phyloP scores from a whole-genome alignment of 2,797 vertebrate genomes.

The Sebastes vulpes region DNA sequence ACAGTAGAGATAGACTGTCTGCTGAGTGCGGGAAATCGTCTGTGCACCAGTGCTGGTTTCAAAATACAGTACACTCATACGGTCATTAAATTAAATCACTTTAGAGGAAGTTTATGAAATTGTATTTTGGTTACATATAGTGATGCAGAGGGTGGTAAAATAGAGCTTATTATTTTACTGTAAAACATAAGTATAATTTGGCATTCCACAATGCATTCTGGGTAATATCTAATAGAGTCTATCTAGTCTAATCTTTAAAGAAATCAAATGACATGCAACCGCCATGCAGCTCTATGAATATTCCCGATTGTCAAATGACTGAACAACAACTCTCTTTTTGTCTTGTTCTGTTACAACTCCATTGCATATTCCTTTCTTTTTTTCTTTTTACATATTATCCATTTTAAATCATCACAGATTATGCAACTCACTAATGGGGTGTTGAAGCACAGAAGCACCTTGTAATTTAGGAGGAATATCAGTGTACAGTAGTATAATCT shows the following conservation, averaged over 20 bases:
- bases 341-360: not conserved
- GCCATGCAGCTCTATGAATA: not conserved
- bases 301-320: not conserved
- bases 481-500: not conserved
- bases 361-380: not conserved
- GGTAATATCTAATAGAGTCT: not conserved
- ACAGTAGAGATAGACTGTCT: slow-evolving; percentile 37
- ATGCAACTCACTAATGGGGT: not conserved
- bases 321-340: not conserved
- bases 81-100: slow-evolving; percentile 20
- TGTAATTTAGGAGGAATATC: not conserved
- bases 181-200: not conserved
- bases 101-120: not conserved
- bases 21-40: slow-evolving; percentile 35
- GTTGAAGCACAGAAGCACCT: not conserved
- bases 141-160: not conserved
- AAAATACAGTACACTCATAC: slow-evolving; percentile 13
- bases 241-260: not conserved
- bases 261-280: not conserved
- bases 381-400: not conserved
- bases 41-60: slow-evolving; percentile 10
- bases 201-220: not conserved
- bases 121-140: not conserved
- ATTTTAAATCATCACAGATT: not conserved
- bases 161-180: not conserved